phyloP scores from a whole-genome alignment of 2,797 vertebrate genomes.

The Syndactyla subalaris region DNA sequence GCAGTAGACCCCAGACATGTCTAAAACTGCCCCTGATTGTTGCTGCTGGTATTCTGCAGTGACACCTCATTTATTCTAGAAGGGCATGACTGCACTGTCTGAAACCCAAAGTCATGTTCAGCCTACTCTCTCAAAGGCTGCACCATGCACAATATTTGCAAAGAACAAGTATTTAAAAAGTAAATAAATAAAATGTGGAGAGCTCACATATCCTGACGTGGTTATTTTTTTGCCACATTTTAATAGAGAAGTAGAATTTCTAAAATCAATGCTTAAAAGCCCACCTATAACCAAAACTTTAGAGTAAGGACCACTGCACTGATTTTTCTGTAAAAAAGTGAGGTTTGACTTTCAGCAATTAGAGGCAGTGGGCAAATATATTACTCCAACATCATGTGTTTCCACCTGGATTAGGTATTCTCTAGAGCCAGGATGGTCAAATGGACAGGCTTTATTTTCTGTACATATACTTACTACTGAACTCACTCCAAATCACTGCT shows the following conservation, averaged over 20 bases:
- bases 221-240: neutral
- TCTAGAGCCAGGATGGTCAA: neutral
- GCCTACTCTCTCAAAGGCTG: neutral
- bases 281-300: neutral
- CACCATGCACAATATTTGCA: neutral
- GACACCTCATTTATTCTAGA: constrained; percentile 44
- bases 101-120: neutral
- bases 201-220: neutral
- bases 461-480: neutral
- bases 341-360: neutral
- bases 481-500: neutral
- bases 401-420: neutral
- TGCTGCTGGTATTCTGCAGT: constrained; percentile 34
- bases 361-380: neutral
- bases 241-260: neutral
- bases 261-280: neutral
- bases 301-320: neutral
- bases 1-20: neutral
- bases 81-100: neutral
- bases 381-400: neutral
- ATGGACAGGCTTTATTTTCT: neutral
- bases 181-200: neutral
- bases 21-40: neutral
- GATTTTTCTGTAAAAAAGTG: neutral
- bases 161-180: neutral